Conservation (phyloP, 2,888 invertebrate genomes). For the Cryptocephalus moraei region DNA sequence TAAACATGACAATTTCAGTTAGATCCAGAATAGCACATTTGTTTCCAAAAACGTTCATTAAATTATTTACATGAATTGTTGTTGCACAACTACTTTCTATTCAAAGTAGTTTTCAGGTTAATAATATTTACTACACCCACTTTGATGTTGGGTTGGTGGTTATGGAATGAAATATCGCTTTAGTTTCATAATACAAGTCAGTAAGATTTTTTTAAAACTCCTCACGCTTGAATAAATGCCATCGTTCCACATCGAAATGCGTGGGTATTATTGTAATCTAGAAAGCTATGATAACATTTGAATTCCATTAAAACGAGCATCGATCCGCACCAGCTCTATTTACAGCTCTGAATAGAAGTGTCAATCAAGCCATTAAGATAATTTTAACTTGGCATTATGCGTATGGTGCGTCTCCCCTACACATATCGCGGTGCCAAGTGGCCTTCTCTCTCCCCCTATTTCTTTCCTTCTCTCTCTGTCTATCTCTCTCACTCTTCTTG, state of each 20-base stretch:
- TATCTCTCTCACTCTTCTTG: not conserved
- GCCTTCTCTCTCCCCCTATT: not conserved
- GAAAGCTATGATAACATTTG: conserved; percentile 24
- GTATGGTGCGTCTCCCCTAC: not conserved
- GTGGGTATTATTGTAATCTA: conserved; percentile 14
- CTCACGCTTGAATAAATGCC: no score
- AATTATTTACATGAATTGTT: no score
- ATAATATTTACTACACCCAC: no score
- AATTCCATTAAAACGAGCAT: conserved; percentile 31
- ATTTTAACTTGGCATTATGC: conserved; percentile 20
- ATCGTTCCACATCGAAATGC: not conserved
- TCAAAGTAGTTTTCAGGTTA: no score
- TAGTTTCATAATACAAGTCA: no score
- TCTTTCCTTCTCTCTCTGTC: not conserved
- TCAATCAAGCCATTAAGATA: conserved; percentile 37
- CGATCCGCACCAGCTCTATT: conserved; percentile 17
- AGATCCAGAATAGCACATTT: no score
- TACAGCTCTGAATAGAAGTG: conserved; percentile 29
- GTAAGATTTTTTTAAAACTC: no score
- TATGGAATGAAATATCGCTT: no score
- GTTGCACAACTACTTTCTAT: no score
- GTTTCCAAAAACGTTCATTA: no score
- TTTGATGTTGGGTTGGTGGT: no score
- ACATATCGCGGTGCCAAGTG: not conserved
- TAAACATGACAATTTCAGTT: no score